phyloP scores from a whole-genome alignment of 2,113 vertebrate species.

The Donacobius atricapilla region DNA sequence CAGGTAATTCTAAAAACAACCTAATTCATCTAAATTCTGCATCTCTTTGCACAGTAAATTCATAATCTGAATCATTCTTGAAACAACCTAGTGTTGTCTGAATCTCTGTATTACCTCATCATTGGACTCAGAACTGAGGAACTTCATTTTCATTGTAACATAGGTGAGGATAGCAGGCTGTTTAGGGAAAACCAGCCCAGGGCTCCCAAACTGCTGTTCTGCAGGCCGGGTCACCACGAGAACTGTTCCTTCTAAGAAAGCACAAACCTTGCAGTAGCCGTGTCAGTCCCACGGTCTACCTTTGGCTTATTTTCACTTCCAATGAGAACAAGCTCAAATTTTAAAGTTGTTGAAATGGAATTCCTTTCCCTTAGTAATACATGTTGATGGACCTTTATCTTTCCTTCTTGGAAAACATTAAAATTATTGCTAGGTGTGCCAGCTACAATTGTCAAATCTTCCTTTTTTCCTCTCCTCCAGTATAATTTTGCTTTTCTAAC shows the following conservation, averaged over 20 bases:
- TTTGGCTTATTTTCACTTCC: not conserved
- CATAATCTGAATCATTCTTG: not conserved
- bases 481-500: not conserved
- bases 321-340: not conserved
- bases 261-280: rapidly evolving
- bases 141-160: not conserved
- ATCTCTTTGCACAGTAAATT: not conserved
- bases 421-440: not conserved
- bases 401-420: not conserved
- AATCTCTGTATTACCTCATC: not conserved
- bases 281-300: not conserved
- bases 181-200: not conserved
- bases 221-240: not conserved
- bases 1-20: not conserved
- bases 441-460: not conserved
- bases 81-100: not conserved
- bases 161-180: not conserved
- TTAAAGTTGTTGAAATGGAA: not conserved
- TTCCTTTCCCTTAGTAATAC: not conserved
- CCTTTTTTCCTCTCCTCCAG: not conserved
- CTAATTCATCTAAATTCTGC: not conserved
- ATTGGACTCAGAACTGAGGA: not conserved
- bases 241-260: not conserved
- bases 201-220: not conserved
- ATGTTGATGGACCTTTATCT: not conserved